Percentiles rank a stretch among this genome's conserved stretches.
Conservation (phyloP, 2,888 invertebrate species). For the Tanypteryx hageni region DNA sequence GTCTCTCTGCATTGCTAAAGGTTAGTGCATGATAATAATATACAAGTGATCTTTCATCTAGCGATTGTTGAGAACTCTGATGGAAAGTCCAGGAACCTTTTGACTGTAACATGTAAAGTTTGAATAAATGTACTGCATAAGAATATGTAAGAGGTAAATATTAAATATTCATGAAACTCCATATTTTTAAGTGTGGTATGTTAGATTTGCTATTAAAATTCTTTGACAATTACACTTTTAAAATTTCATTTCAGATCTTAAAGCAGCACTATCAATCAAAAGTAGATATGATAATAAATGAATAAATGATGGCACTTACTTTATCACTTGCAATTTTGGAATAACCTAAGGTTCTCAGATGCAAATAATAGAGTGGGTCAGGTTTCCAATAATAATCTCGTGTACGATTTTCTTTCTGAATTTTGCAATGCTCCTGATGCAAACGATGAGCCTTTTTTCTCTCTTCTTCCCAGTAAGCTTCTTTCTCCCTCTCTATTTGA, state of each 20-base stretch:
- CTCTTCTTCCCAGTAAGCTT: not conserved
- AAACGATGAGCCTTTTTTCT: not conserved
- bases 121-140: too few relatives aligned
- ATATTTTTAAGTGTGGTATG: not conserved
- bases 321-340: conserved; percentile 37
- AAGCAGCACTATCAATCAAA: not conserved
- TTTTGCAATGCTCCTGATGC: not conserved
- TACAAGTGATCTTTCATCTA: too few relatives aligned
- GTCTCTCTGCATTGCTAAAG: too few relatives aligned
- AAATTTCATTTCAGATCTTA: not conserved
- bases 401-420: conserved; percentile 3
- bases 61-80: too few relatives aligned
- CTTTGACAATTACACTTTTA: not conserved
- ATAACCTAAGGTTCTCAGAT: conserved; percentile 9
- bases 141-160: too few relatives aligned
- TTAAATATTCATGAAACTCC: too few relatives aligned
- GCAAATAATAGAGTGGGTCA: not conserved
- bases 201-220: not conserved
- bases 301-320: not conserved
- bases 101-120: too few relatives aligned
- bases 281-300: not conserved
- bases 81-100: too few relatives aligned
- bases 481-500: not conserved
- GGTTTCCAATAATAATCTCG: conserved; percentile 50
- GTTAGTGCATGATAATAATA: too few relatives aligned